These are phyloP conservation scores for Stramonita haemastoma DNA, from an alignment of 2,888 invertebrate species.

Conservation along the genomic window DNA sequence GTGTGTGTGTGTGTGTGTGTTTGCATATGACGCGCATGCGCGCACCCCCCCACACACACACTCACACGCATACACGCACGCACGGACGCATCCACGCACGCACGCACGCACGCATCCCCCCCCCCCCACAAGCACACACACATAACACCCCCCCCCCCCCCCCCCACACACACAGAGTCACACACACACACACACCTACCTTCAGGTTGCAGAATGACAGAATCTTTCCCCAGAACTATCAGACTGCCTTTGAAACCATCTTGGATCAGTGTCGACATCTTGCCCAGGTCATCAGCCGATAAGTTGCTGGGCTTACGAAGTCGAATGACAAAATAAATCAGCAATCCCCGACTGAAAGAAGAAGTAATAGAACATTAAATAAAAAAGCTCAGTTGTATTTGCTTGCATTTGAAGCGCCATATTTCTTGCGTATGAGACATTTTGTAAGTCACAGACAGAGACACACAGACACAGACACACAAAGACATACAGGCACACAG, in stretches of 20 bases:
- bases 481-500: background rate
- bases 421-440: background rate
- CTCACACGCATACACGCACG: too few species aligned
- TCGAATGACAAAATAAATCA: constrained; percentile 57
- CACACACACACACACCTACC: constrained; percentile 39
- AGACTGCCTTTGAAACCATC: constrained; percentile 52
- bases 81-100: background rate
- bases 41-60: too few species aligned
- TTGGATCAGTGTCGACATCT: constrained; percentile 49
- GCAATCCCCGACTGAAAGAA: constrained; percentile 58
- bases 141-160: too few species aligned
- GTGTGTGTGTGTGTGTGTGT: background rate
- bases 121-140: too few species aligned
- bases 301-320: constrained; percentile 53
- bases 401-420: background rate
- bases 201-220: constrained; percentile 44
- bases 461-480: background rate
- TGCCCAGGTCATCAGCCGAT: constrained; percentile 42
- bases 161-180: background rate
- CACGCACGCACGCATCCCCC: background rate
- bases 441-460: background rate
- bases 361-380: background rate
- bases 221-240: constrained; percentile 46
- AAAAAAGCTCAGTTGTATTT: too few species aligned
- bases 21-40: too few species aligned